Evolutionary conservation across 2,797 vertebrate genomes (phyloP).

Genomic region (Hydrophis major): DNA sequence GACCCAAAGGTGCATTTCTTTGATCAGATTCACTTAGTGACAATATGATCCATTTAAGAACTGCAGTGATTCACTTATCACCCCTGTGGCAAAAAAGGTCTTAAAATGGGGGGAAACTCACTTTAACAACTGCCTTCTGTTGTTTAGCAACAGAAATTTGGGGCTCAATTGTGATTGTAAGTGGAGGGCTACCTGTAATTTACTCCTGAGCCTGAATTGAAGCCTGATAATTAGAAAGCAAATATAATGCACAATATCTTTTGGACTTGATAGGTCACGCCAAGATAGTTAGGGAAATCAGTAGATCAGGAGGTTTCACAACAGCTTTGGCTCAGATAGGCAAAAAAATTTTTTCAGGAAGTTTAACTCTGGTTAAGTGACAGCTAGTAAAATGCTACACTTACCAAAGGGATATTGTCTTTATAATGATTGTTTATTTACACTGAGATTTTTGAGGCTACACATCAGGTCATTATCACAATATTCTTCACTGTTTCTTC

Average conservation of each 20-base stretch:
- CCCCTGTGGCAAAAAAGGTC: background rate
- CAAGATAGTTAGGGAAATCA: background rate
- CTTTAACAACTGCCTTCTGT: background rate
- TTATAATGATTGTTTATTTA: background rate
- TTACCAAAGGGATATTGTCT: background rate
- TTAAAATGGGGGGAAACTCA: background rate
- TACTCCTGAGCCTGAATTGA: background rate
- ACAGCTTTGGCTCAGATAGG: background rate
- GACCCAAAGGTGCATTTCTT: background rate
- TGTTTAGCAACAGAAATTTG: background rate
- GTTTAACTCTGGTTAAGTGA: background rate
- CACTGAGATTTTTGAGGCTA: background rate
- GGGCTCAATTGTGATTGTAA: background rate
- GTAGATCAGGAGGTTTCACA: background rate
- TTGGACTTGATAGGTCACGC: background rate
- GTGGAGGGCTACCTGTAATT: background rate
- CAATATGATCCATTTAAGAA: background rate
- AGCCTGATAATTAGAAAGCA: background rate
- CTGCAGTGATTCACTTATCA: background rate
- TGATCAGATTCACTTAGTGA: background rate
- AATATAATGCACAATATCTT: background rate
- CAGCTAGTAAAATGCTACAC: background rate
- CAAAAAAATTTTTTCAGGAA: background rate
- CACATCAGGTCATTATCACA: background rate
- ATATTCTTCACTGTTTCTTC: background rate